A percentile compares a stretch with the other conserved stretches of the same genome.
These are phyloP conservation scores for Zaprionus obscuricornis DNA, from an alignment of 2,888 invertebrate genomes.

Conservation along the genomic window DNA sequence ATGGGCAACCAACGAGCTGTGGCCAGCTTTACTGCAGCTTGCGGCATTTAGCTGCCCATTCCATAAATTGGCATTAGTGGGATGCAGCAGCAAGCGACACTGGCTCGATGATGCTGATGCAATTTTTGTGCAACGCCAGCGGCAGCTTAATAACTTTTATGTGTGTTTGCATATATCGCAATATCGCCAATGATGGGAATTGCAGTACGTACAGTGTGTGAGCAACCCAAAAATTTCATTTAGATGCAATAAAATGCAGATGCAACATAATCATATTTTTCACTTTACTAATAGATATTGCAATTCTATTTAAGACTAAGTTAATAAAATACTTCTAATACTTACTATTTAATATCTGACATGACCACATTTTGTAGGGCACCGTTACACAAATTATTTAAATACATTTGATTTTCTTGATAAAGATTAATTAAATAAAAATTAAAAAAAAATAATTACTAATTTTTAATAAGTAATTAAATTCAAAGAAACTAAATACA, in stretches of 20 bases:
- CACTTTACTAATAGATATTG: too few relatives aligned
- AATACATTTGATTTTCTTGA: too few relatives aligned
- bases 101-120: slow-evolving; percentile 43
- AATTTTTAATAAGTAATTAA: too few relatives aligned
- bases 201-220: too few relatives aligned
- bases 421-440: too few relatives aligned
- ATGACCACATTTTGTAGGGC: too few relatives aligned
- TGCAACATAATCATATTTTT: neutral
- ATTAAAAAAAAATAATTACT: too few relatives aligned
- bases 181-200: slow-evolving; percentile 53
- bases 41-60: slow-evolving; percentile 34
- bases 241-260: neutral
- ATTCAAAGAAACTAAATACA: too few relatives aligned
- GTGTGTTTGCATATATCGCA: slow-evolving; percentile 76
- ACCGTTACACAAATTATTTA: too few relatives aligned
- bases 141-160: slow-evolving; percentile 76
- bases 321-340: too few relatives aligned
- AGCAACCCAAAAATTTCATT: neutral
- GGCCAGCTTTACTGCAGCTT: slow-evolving; percentile 52
- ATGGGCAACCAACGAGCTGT: slow-evolving; percentile 21
- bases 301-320: too few relatives aligned
- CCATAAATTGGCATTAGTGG: slow-evolving; percentile 76
- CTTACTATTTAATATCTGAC: too few relatives aligned
- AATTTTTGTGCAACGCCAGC: slow-evolving; percentile 52
- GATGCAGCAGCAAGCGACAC: slow-evolving; percentile 1